These are phyloP conservation scores for Corythornis cristatus DNA, from an alignment of 2,113 vertebrate species.

Conservation along the genomic window DNA sequence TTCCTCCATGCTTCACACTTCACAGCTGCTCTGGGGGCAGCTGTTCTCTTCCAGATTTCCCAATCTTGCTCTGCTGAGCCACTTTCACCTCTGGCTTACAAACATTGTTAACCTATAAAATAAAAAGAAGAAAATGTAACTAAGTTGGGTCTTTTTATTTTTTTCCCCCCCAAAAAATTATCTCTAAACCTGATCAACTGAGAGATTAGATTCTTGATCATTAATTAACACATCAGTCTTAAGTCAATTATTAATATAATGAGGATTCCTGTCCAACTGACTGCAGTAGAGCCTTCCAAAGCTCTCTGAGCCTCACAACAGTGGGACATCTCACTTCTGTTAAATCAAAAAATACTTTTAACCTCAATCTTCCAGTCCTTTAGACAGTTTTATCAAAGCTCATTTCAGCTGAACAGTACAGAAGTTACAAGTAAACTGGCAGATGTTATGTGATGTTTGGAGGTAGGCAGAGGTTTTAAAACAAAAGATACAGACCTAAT, in stretches of 20 bases:
- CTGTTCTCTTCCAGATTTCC: slow-evolving; percentile 59
- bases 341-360: not conserved
- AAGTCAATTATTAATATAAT: not conserved
- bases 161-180: not conserved
- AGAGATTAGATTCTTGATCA: not conserved
- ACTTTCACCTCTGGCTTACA: slow-evolving; percentile 51
- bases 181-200: not conserved
- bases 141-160: not conserved
- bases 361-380: not conserved
- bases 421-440: not conserved
- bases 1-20: slow-evolving; percentile 76
- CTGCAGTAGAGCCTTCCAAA: not conserved
- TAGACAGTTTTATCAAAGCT: not conserved
- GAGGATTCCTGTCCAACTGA: not conserved
- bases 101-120: slow-evolving; percentile 67
- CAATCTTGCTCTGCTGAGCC: not conserved
- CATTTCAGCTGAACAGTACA: not conserved
- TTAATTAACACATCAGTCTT: not conserved
- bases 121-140: not conserved
- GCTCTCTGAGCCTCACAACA: not conserved
- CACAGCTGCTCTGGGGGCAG: slow-evolving; percentile 34
- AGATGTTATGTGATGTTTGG: not conserved
- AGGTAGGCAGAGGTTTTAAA: not conserved
- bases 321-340: not conserved
- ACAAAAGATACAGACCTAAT: not conserved